A percentile compares a stretch with the other conserved stretches of the same genome.
Evolutionary conservation across 2,797 vertebrate genomes (phyloP).

Genomic region (Bovichtus variegatus): DNA sequence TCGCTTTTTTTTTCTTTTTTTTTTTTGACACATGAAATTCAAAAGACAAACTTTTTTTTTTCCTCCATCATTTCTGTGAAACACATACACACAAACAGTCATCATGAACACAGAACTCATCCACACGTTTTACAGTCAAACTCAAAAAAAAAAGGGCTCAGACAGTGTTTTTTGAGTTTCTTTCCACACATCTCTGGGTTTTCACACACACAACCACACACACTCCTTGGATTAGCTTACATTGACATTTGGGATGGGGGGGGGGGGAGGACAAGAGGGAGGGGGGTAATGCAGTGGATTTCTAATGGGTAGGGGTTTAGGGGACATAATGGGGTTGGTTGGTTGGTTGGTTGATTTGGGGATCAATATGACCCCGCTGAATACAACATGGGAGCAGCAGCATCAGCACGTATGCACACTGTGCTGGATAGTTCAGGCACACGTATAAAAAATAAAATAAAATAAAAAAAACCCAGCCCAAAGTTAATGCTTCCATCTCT

Average conservation of each 20-base stretch:
- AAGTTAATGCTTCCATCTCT: conserved; percentile 73
- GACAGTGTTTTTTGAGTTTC: conserved; percentile 82
- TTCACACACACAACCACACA: too few relatives aligned
- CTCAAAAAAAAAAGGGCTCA: conserved; percentile 79
- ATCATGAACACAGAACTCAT: conserved; percentile 47
- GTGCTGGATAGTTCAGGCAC: conserved; percentile 85
- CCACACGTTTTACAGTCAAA: conserved; percentile 63
- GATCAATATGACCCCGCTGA: conserved; percentile 81
- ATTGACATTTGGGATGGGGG: conserved; percentile 82
- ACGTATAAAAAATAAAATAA: conserved; percentile 35
- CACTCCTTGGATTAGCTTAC: conserved; percentile 89
- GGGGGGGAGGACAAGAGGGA: conserved; percentile 46
- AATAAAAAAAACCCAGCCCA: conserved; percentile 51
- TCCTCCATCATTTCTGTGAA: conserved; percentile 38
- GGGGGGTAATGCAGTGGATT: conserved; percentile 77
- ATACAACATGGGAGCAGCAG: conserved; percentile 87
- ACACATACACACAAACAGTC: conserved; percentile 61
- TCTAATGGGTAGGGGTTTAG: conserved; percentile 72
- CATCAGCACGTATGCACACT: conserved; percentile 85
- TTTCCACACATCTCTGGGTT: conserved; percentile 43
- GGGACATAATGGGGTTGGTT: conserved; percentile 56
- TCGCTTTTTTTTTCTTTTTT: conserved; percentile 73
- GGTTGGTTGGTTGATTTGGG: conserved; percentile 74
- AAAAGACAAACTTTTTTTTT: conserved; percentile 63
- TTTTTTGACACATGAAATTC: conserved; percentile 84